A percentile compares a stretch with the other conserved stretches of the same genome.
Evolutionary conservation across 2,888 invertebrate species (phyloP).

Genomic region (Hydropsyche betteni): DNA sequence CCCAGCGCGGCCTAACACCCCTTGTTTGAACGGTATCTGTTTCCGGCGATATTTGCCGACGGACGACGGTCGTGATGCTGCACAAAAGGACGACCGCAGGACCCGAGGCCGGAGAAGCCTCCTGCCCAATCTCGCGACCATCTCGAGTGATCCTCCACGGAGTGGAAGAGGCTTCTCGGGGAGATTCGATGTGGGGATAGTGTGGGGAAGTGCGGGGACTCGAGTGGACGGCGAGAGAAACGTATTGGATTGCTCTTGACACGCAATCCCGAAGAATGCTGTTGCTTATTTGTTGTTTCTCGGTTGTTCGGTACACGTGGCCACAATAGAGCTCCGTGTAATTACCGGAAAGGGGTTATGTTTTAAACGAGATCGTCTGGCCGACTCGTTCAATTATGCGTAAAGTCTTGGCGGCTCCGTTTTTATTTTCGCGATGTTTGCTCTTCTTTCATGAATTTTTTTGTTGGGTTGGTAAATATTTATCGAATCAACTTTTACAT

Average conservation of each 20-base stretch:
- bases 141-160: background rate
- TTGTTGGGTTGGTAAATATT: background rate
- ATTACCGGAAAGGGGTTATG: background rate
- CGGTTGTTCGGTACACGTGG: background rate
- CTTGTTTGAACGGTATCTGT: too few species aligned
- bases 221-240: slow-evolving; percentile 15
- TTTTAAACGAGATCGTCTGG: too few species aligned
- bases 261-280: slow-evolving; percentile 20
- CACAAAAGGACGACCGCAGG: slow-evolving; percentile 6
- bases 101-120: too few species aligned
- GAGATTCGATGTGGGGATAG: too few species aligned
- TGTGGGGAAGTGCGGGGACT: background rate
- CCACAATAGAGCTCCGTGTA: background rate
- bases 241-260: slow-evolving; percentile 32
- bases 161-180: background rate
- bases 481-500: too few species aligned
- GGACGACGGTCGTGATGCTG: background rate
- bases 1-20: too few species aligned
- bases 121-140: too few species aligned
- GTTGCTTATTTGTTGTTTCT: slow-evolving; percentile 12
- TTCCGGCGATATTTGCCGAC: too few species aligned
- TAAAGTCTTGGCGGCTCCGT: background rate
- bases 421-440: too few species aligned
- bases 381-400: slow-evolving; percentile 22
- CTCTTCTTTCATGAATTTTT: background rate